Percentiles rank a stretch among this genome's conserved stretches.
These are phyloP conservation scores for Caenorhabditis inopinata DNA, from an alignment of 1,140 invertebrate genomes.

Conservation along the genomic window DNA sequence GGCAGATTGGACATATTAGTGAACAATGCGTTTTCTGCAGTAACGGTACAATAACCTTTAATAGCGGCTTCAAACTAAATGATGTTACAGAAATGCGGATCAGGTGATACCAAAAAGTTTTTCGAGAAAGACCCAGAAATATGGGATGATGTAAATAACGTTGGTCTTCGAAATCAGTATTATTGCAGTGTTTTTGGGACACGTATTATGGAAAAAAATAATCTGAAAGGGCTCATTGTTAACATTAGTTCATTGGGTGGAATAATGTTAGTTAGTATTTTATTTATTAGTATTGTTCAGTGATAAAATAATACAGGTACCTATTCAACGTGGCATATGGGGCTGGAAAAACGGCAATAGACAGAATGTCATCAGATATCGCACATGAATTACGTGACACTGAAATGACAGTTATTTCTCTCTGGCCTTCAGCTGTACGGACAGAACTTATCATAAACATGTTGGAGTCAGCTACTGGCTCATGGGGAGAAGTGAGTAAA, in stretches of 20 bases:
- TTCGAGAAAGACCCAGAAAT: conserved; percentile 65
- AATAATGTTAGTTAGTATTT: conserved; percentile 15
- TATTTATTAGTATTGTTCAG: not conserved
- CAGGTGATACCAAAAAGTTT: conserved; percentile 50
- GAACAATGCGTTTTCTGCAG: conserved; percentile 69
- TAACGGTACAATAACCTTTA: conserved; percentile 25
- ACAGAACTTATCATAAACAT: conserved; percentile 65
- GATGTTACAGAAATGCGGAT: conserved; percentile 35
- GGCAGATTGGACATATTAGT: conserved; percentile 69
- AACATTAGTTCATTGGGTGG: conserved; percentile 69
- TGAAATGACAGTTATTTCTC: conserved; percentile 67
- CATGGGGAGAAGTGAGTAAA: not conserved
- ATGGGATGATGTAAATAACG: conserved; percentile 68
- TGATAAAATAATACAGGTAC: conserved; percentile 57
- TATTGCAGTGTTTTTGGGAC: conserved; percentile 66
- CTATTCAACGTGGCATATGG: conserved; percentile 68
- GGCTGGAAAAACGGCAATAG: conserved; percentile 51
- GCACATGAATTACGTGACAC: conserved; percentile 67
- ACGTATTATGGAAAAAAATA: conserved; percentile 67
- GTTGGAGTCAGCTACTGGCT: not conserved
- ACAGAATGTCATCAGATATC: conserved; percentile 69
- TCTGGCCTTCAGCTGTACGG: conserved; percentile 68
- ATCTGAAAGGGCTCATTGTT: conserved; percentile 67
- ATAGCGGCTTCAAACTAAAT: no score
- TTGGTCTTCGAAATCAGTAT: conserved; percentile 66